These are phyloP conservation scores for Leuciscus waleckii DNA, from an alignment of 2,797 vertebrate genomes.

Conservation along the genomic window DNA sequence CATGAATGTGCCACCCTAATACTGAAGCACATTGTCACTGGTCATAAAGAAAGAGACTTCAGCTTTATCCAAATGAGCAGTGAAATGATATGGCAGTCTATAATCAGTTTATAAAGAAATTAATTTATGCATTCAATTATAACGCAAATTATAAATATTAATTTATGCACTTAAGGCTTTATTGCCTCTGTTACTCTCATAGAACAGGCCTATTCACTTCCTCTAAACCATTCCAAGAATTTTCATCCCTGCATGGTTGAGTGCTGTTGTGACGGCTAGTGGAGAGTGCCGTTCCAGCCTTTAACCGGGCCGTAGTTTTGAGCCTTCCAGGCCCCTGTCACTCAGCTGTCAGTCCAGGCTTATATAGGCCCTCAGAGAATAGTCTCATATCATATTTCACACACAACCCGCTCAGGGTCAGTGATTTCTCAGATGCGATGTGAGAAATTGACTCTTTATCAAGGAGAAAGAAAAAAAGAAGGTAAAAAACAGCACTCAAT, in stretches of 20 bases:
- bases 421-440: constrained; percentile 67
- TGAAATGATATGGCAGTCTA: too few relatives aligned
- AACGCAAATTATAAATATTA: too few relatives aligned
- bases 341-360: constrained; percentile 60
- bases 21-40: too few relatives aligned
- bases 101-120: too few relatives aligned
- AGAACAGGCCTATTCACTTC: not conserved
- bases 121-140: too few relatives aligned
- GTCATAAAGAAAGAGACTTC: too few relatives aligned
- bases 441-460: constrained; percentile 67
- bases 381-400: constrained; percentile 71
- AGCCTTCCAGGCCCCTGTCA: constrained; percentile 64
- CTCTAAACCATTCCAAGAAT: constrained; percentile 28
- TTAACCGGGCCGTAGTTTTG: constrained; percentile 35
- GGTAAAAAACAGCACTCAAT: not conserved
- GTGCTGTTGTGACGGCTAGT: constrained; percentile 28
- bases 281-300: constrained; percentile 55
- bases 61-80: too few relatives aligned
- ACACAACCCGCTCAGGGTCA: constrained; percentile 64
- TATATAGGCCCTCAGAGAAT: constrained; percentile 48
- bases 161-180: not conserved
- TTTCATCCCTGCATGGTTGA: constrained; percentile 36
- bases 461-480: constrained; percentile 26
- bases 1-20: too few relatives aligned
- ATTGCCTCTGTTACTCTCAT: not conserved